Percentiles rank a stretch among this genome's conserved stretches.
Conservation (phyloP, 2,888 invertebrate genomes). For the Mactromeris polynyma region DNA sequence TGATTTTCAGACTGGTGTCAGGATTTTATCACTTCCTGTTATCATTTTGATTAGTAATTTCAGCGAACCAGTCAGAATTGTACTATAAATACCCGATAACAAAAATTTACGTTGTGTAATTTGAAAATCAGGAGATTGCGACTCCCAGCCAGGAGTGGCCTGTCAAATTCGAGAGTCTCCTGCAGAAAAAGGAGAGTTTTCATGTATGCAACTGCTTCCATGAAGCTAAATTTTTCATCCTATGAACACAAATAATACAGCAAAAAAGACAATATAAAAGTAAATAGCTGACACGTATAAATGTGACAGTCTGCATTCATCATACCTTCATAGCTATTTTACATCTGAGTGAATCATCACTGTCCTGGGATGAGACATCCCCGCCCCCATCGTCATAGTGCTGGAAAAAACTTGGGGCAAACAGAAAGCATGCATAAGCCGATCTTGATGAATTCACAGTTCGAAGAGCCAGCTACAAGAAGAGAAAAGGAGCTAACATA, state of each 20-base stretch:
- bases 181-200: too few relatives aligned
- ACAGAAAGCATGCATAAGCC: slow-evolving; percentile 93
- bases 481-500: neutral
- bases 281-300: neutral
- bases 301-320: neutral
- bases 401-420: slow-evolving; percentile 93
- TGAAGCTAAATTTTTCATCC: neutral
- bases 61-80: too few relatives aligned
- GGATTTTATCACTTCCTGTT: too few relatives aligned
- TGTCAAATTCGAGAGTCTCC: too few relatives aligned
- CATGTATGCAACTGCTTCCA: too few relatives aligned
- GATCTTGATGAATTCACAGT: slow-evolving; percentile 95
- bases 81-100: too few relatives aligned
- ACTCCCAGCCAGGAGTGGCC: too few relatives aligned
- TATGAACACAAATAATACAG: neutral
- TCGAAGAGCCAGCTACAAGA: slow-evolving; percentile 90
- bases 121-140: too few relatives aligned
- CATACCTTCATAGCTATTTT: slow-evolving; percentile 94
- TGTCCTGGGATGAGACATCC: slow-evolving; percentile 87
- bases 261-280: too few relatives aligned
- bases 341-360: slow-evolving; percentile 90
- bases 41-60: too few relatives aligned
- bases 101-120: too few relatives aligned
- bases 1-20: too few relatives aligned
- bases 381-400: slow-evolving; percentile 89